Percentiles rank a stretch among this genome's conserved stretches.
These are phyloP conservation scores for Eufriesea mexicana DNA, from an alignment of 1,140 invertebrate genomes.

Conservation along the genomic window DNA sequence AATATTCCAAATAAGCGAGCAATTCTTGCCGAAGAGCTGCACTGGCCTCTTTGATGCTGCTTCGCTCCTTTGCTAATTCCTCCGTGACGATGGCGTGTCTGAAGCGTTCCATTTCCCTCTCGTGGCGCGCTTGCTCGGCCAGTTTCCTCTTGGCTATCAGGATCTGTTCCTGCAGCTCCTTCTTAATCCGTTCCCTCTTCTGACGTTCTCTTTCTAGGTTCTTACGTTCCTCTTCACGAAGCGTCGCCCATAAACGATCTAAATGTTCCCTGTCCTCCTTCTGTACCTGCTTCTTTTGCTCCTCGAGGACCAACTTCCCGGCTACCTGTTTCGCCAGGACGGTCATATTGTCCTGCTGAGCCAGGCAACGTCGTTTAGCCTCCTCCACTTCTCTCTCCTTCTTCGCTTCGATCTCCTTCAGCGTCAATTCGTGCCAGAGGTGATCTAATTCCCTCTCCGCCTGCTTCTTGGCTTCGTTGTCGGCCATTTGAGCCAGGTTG, in stretches of 20 bases:
- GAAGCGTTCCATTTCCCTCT: slow-evolving; percentile 50
- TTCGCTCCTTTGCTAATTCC: slow-evolving; percentile 57
- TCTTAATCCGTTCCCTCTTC: slow-evolving; percentile 57
- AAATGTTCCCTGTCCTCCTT: slow-evolving; percentile 61
- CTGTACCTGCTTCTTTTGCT: slow-evolving; percentile 46
- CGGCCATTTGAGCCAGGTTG: slow-evolving; percentile 73
- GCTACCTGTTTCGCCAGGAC: slow-evolving; percentile 65
- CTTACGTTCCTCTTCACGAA: slow-evolving; percentile 54
- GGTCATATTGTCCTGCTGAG: not conserved
- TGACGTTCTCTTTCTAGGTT: slow-evolving; percentile 48
- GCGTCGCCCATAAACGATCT: slow-evolving; percentile 45
- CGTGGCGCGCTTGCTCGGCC: slow-evolving; percentile 57
- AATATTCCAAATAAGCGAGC: slow-evolving; percentile 59
- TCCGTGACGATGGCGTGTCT: slow-evolving; percentile 44
- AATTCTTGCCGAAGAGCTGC: slow-evolving; percentile 57
- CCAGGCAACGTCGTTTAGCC: slow-evolving; percentile 21
- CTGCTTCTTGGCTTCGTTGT: slow-evolving; percentile 61
- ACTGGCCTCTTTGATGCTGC: slow-evolving; percentile 19
- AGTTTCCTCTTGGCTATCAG: slow-evolving; percentile 42
- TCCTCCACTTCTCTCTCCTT: slow-evolving; percentile 55
- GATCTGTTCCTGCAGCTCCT: slow-evolving; percentile 69
- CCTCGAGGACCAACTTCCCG: slow-evolving; percentile 56
- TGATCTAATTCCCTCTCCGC: slow-evolving; percentile 61
- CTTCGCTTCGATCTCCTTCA: slow-evolving; percentile 63
- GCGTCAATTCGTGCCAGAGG: slow-evolving; percentile 68